Base-by-base conservation (phyloP, 2,888 invertebrate species). In the Drosophila emarginata region DNA sequence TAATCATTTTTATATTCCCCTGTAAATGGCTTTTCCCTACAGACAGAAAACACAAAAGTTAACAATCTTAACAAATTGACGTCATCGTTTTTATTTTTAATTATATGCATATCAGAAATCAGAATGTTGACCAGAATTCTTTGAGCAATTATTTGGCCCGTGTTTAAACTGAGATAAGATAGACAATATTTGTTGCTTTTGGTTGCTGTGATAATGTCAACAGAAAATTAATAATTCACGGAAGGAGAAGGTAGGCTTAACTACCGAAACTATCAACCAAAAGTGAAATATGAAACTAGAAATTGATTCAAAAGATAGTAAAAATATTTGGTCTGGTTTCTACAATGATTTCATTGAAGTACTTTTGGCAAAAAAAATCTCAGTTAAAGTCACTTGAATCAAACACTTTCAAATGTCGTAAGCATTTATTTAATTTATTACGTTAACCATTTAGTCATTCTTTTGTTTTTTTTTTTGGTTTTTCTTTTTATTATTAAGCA, bases 351-450 rank as follows among this genome's bases (percentile, higher is more conserved):
- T 45, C 40, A 45, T 45, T 45, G 6, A 45, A 45, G 45, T 21
- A 45, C 21, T 7, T 18, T 45, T 45, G 15, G 39, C 14, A 0
- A 2, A 51, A 32, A 54, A 67, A 79, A 77, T 73, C 79, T 68
- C 28, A 15, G 14, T 4, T 40, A 39, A 37, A 64, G 45, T 40
- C 80, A 75, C 78, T 69, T 52, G 62, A 77, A 71, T 39, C 21
- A 12, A 51, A 63, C 39, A 9, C 40, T 21, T 56, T 23, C 15
- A 65, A 32, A 65, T 80, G 67, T 70, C 61, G 79, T 67, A 67
- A 81, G 79, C 61, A 59, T 74, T 68, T 77, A 60, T 68, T 80
- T 70, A 70, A 82, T 72, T 75, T 72, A 77, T 74, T 67, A 68
- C 67, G 67, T 60, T 18, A 63, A 51, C 50, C 64, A 68, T 57